Evolutionary conservation across 1,140 invertebrate genomes (phyloP).

Genomic region (Diabrotica virgifera): DNA sequence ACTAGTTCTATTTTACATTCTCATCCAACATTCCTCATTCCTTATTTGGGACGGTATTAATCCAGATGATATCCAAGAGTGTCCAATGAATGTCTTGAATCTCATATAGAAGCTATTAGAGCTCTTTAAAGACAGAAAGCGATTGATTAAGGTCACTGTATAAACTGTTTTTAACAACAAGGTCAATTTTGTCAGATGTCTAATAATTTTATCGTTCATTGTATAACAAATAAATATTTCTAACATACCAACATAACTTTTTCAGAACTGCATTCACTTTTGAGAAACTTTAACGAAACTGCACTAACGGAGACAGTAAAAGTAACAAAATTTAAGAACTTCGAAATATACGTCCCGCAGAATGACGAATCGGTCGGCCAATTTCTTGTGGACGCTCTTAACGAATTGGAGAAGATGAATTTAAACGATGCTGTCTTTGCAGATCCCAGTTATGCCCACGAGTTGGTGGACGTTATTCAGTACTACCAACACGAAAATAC

Average conservation of each 20-base stretch:
- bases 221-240: too few species aligned
- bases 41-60: too few species aligned
- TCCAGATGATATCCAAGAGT: too few species aligned
- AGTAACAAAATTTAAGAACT: slow-evolving; percentile 39
- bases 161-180: too few species aligned
- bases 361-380: slow-evolving; percentile 40
- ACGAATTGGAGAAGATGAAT: slow-evolving; percentile 40
- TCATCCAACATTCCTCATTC: too few species aligned
- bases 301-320: slow-evolving; percentile 33
- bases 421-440: slow-evolving; percentile 35
- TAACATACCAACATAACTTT: slow-evolving; percentile 21
- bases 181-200: too few species aligned
- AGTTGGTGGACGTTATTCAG: slow-evolving; percentile 13
- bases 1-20: too few species aligned
- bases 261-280: slow-evolving; percentile 38
- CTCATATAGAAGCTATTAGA: too few species aligned
- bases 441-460: slow-evolving; percentile 34
- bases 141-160: too few species aligned
- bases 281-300: slow-evolving; percentile 28
- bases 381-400: slow-evolving; percentile 28
- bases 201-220: too few species aligned
- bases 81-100: too few species aligned
- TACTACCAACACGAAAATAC: slow-evolving; percentile 41
- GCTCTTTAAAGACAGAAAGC: too few species aligned
- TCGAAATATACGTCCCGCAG: slow-evolving; percentile 41